Percentiles rank a stretch among this genome's conserved stretches.
Conservation (phyloP, 1,140 invertebrate genomes). For the Bicyclus anynana region DNA sequence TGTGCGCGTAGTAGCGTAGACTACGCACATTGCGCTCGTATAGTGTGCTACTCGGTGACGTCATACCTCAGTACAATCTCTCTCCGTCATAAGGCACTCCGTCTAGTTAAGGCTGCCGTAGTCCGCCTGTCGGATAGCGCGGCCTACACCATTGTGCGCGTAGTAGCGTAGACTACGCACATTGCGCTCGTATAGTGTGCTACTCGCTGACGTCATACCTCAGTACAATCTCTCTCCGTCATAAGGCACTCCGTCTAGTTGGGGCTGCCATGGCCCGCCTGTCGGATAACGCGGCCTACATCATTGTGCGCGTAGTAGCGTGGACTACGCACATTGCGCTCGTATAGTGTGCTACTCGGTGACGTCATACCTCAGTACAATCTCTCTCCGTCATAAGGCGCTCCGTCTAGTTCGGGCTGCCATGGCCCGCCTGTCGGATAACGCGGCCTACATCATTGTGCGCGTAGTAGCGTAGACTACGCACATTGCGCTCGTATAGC, state of each 20-base stretch:
- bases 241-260: conserved; percentile 53
- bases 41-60: too few relatives aligned
- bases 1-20: conserved; percentile 48
- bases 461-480: conserved; percentile 47
- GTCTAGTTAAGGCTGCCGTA: conserved; percentile 56
- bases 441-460: conserved; percentile 53
- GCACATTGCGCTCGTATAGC: conserved; percentile 46
- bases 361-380: conserved; percentile 34
- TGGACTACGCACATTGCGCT: conserved; percentile 49
- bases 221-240: conserved; percentile 57
- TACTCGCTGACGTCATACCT: too few relatives aligned
- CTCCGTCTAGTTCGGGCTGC: conserved; percentile 58
- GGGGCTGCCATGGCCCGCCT: conserved; percentile 53
- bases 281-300: conserved; percentile 53
- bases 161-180: conserved; percentile 48
- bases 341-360: too few relatives aligned
- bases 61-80: conserved; percentile 37
- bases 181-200: too few relatives aligned
- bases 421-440: conserved; percentile 55
- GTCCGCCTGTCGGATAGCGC: conserved; percentile 52
- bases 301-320: conserved; percentile 53
- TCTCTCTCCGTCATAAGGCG: conserved; percentile 56
- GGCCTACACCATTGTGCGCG: conserved; percentile 55
- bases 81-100: conserved; percentile 57
- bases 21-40: conserved; percentile 49